phyloP scores from a whole-genome alignment of 2,113 vertebrate genomes.

The Ailurus styani region DNA sequence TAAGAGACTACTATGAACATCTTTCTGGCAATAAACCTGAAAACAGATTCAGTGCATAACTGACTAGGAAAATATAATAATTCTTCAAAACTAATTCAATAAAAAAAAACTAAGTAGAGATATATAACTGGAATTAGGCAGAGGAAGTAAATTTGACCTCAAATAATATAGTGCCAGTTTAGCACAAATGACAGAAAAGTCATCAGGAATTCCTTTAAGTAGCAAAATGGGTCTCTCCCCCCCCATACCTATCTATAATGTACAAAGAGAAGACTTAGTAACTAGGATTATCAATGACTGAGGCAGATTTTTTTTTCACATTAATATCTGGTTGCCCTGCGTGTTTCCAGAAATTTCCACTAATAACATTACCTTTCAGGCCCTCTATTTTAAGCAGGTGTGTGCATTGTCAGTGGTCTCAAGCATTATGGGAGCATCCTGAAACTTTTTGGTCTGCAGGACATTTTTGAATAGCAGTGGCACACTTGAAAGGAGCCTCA shows the following conservation, averaged over 20 bases:
- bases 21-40: neutral
- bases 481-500: neutral
- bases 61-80: neutral
- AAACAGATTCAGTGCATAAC: neutral
- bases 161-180: neutral
- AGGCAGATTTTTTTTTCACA: neutral
- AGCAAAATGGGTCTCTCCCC: neutral
- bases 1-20: neutral
- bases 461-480: neutral
- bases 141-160: neutral
- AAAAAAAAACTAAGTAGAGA: neutral
- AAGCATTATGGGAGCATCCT: neutral
- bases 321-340: neutral
- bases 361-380: neutral
- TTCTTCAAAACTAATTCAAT: neutral
- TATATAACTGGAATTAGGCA: neutral
- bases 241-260: neutral
- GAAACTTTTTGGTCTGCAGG: neutral
- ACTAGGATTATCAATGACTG: neutral
- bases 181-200: neutral
- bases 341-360: neutral
- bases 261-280: neutral
- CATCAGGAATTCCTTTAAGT: neutral
- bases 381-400: neutral
- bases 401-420: neutral